Evolutionary conservation across 2,797 vertebrate species (phyloP).

Genomic region (Tokudaia tokunoshimensis): DNA sequence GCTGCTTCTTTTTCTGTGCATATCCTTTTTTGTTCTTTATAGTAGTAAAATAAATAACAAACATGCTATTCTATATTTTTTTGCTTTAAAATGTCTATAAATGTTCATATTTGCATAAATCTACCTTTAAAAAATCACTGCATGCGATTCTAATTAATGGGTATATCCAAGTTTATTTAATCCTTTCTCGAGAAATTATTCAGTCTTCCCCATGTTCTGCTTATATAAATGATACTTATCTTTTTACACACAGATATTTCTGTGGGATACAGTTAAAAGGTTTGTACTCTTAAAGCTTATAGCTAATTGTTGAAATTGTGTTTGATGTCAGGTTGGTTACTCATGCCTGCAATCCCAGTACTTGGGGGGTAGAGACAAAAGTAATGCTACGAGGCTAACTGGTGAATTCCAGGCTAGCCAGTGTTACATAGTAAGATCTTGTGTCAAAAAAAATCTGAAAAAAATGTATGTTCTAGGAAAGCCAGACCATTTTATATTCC

Average conservation of each 20-base stretch:
- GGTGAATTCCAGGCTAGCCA: not conserved
- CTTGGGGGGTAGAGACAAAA: not conserved
- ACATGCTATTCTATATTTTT: constrained; percentile 51
- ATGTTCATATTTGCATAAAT: constrained; percentile 2
- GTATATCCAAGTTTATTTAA: not conserved
- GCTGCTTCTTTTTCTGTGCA: not conserved
- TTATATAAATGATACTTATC: constrained; percentile 55
- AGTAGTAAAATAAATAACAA: constrained; percentile 25
- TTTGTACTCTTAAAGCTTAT: constrained; percentile 27
- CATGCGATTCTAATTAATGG: not conserved
- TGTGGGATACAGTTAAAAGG: constrained; percentile 3
- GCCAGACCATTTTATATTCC: constrained; percentile 1
- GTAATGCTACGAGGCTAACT: not conserved
- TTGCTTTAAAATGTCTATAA: constrained; percentile 36
- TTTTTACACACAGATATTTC: constrained; percentile 55
- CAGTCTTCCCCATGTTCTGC: constrained; percentile 40
- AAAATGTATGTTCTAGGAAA: not conserved
- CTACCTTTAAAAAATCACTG: not conserved
- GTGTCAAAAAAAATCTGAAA: not conserved
- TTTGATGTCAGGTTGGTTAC: not conserved
- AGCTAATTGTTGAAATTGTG: constrained; percentile 49
- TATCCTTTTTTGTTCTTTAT: constrained; percentile 45
- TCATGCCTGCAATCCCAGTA: not conserved
- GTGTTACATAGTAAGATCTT: not conserved
- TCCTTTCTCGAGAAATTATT: constrained; percentile 20